Evolutionary conservation across 1,140 invertebrate species (phyloP), one percentile per base, ranked within the genome.

Genomic region (Penaeus indicus): DNA sequence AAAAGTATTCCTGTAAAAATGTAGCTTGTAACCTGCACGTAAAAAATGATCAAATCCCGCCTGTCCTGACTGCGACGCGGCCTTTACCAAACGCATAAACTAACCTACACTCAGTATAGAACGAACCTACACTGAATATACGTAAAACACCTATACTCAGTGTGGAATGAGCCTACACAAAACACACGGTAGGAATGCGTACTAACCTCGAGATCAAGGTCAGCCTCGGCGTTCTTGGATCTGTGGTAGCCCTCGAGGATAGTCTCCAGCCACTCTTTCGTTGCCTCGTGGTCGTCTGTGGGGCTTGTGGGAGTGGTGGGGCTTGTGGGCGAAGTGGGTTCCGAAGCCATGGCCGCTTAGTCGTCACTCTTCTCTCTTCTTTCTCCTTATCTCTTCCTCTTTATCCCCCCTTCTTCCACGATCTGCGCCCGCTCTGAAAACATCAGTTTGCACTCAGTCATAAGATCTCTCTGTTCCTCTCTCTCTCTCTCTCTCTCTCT

Each of bases 211-310:
- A 89, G n/a, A 7, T 67, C 60, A 16, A 61, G 60, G 4, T 80
- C 61, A 19, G 38, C 69, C 19, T 80, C 62, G 18, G 81, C 69
- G 5, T 5, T 61, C 11, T 78, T 60, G 69, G 82, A 67, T 32
- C 47, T 38, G 62, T 84, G 81, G 61, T 89, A 89, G 61, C 8
- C 69, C 25, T 89, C 87, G 38, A 89, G 72, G 38, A 89, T 89
- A 13, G 69, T 89, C 75, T 89, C 87, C 21, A 89, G 82, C 87
- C 87, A 89, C 27, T 89, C 87, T 77, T 79, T 78, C 60, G 87
- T 89, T 1, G 82, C 87, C 69, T 84, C 82, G 19, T 69, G 19
- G 82, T 89, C 87, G n/a, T 89, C 87, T n/a, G 60, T 67, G 18
- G 81, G 81, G 13, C 81, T 84, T 62, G 82, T 54, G 32, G 81